A percentile compares a stretch with the other conserved stretches of the same genome.
phyloP scores from a whole-genome alignment of 2,113 vertebrate genomes.

The Pelvicachromis taeniatus region DNA sequence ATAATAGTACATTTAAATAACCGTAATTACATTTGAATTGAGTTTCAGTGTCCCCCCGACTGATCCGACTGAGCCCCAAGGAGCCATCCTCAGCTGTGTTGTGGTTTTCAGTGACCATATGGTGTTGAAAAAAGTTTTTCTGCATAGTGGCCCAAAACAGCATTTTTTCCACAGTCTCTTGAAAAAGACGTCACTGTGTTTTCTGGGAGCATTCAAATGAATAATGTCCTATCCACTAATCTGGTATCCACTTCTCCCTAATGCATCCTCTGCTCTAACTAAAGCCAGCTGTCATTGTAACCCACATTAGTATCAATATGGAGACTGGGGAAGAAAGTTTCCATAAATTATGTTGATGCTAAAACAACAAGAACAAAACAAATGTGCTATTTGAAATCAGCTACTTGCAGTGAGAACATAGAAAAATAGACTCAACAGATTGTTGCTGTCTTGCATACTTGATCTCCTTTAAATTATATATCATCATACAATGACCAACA shows the following conservation, averaged over 20 bases:
- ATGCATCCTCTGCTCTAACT: not conserved
- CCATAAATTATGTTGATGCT: not conserved
- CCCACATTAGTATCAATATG: not conserved
- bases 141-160: not conserved
- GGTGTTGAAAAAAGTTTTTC: not conserved
- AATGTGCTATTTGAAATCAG: not conserved
- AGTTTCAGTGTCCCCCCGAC: not conserved
- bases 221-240: not conserved
- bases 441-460: not conserved
- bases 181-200: not conserved
- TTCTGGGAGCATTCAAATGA: not conserved
- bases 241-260: not conserved
- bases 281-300: not conserved
- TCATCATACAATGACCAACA: not conserved
- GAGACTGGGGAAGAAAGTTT: not conserved
- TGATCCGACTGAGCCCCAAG: not conserved
- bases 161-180: not conserved
- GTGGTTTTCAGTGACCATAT: not conserved
- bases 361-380: not conserved
- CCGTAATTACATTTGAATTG: not conserved
- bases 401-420: not conserved
- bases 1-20: not conserved
- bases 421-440: not conserved
- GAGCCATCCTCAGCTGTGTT: not conserved
- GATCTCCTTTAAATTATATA: not conserved